Evolutionary conservation across 2,888 invertebrate genomes (phyloP), one percentile per base, ranked within the genome.

Genomic region (Drosophila tripunctata): DNA sequence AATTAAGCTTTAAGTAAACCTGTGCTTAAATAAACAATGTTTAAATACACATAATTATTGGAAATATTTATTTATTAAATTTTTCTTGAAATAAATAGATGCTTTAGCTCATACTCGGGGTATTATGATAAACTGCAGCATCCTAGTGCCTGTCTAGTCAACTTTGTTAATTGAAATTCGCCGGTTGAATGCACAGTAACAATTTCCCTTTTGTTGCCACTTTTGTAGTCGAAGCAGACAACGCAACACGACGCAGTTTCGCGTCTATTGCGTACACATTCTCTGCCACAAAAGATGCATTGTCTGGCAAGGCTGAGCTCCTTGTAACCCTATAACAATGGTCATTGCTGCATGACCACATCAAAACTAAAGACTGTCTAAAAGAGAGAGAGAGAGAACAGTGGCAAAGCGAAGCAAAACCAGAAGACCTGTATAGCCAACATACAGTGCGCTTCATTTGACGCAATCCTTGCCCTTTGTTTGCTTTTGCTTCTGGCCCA

Each of bases 131-230:
- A 12, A 14, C 15, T 44, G 8, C 2, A 33, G 15, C 4, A 14
- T 7, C 2, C 57, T 58, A 51, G 10, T 24, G 17, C 10, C 40
- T 33, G 51, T 47, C 47, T 27, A 51, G 38, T 44, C 55, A 24
- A 64, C 63, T 75, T 76, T 45, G 71, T 74, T 79, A 81, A 79
- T 79, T 81, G 77, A 79, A 79, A 79, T 66, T 71, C 63, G 56
- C 44, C 51, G 58, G 54, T 61, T 63, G 74, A 52, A 35, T 63
- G 71, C 66, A 44, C 62, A 57, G 62, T 43, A 67, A 61, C 48
- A 73, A 75, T 73, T 65, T 63, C 43, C 64, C 21, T 27, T 69
- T 78, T 67, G 74, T 67, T 58, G 54, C 61, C 43, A 62, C 21
- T 27, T 69, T 78, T 63, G 67, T 63, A 55, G 56, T 50, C 3